Evolutionary conservation across 2,888 invertebrate genomes (phyloP).

Genomic region (Ophonus ardosiacus): DNA sequence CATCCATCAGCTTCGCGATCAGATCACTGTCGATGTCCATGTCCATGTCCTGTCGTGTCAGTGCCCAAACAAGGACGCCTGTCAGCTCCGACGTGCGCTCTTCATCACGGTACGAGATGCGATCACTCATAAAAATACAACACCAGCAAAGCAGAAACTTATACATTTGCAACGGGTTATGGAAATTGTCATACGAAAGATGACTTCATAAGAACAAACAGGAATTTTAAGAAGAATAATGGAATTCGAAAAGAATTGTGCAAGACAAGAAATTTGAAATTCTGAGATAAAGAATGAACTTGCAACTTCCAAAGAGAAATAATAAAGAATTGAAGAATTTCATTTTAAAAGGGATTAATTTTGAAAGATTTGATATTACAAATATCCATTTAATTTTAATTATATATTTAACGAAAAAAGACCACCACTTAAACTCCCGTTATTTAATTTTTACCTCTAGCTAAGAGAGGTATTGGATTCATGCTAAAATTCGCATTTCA

Average conservation of each 20-base stretch:
- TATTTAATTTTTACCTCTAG: too few species aligned
- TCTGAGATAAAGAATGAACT: background rate
- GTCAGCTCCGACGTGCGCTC: constrained; percentile 22
- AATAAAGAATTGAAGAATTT: too few species aligned
- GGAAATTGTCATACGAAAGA: constrained; percentile 1
- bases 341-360: too few species aligned
- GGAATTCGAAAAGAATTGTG: constrained; percentile 5
- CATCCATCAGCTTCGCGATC: constrained; percentile 46
- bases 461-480: too few species aligned
- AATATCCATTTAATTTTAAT: too few species aligned
- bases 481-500: too few species aligned
- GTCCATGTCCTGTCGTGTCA: constrained; percentile 17
- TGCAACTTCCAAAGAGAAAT: background rate
- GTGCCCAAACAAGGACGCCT: constrained; percentile 31
- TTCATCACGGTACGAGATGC: constrained; percentile 2
- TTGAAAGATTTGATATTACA: too few species aligned
- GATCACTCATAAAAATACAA: constrained; percentile 32
- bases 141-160: background rate
- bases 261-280: background rate
- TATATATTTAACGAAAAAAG: too few species aligned
- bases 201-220: background rate
- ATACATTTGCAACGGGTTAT: constrained; percentile 5
- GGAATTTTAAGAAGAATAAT: background rate
- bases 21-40: constrained; percentile 18
- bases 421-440: too few species aligned